Conservation (phyloP, 2,888 invertebrate species). For the Buathra laborator region DNA sequence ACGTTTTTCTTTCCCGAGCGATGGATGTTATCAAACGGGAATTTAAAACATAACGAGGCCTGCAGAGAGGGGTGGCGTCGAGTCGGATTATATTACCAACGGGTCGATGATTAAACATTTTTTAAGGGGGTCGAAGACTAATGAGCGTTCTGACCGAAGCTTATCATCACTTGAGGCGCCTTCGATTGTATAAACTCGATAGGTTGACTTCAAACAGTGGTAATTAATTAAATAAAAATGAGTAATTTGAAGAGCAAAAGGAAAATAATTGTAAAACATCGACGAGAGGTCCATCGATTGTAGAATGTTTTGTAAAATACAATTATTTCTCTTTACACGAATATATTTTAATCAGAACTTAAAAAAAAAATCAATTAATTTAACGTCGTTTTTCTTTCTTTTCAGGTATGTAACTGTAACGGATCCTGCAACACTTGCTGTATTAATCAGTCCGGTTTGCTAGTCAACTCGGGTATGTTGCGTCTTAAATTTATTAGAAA, state of each 20-base stretch:
- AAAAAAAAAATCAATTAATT: too few relatives aligned
- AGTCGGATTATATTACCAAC: constrained; percentile 6
- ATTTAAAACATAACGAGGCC: constrained; percentile 1
- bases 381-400: too few relatives aligned
- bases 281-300: too few relatives aligned
- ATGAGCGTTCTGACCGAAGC: background rate
- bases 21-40: background rate
- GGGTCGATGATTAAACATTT: background rate
- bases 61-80: background rate
- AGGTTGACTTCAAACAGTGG: background rate
- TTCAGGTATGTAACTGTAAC: too few relatives aligned
- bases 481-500: too few relatives aligned
- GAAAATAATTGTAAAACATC: too few relatives aligned
- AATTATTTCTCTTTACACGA: too few relatives aligned
- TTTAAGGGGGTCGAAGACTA: background rate
- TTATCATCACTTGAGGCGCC: background rate
- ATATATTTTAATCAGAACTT: too few relatives aligned
- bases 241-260: background rate
- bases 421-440: too few relatives aligned
- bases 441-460: too few relatives aligned
- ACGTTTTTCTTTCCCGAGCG: background rate
- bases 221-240: background rate
- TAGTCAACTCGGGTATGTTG: too few relatives aligned
- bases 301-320: too few relatives aligned
- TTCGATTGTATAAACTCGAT: background rate